phyloP scores from a whole-genome alignment of 2,113 vertebrate species.

The Glaucomys volans region DNA sequence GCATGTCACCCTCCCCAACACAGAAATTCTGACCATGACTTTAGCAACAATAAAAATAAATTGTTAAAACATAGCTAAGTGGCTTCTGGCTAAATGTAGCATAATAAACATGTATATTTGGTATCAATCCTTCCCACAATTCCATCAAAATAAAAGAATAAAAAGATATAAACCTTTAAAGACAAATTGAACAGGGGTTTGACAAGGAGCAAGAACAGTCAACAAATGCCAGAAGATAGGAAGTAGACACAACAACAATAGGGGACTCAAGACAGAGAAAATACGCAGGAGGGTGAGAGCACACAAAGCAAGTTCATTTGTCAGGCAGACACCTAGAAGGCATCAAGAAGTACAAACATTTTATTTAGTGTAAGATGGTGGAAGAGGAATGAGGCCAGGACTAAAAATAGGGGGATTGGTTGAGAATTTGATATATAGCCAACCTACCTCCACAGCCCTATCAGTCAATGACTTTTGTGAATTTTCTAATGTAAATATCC shows the following conservation, averaged over 20 bases:
- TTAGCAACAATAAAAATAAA: background rate
- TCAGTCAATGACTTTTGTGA: background rate
- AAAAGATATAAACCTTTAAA: background rate
- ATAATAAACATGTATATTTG: background rate
- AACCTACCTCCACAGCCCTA: background rate
- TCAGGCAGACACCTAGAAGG: background rate
- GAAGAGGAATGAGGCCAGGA: background rate
- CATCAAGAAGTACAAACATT: background rate
- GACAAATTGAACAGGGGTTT: background rate
- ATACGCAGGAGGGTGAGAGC: background rate
- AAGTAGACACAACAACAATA: background rate
- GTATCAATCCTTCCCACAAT: background rate
- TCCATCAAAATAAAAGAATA: conserved; percentile 10
- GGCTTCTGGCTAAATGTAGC: conserved; percentile 1
- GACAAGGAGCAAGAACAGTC: background rate
- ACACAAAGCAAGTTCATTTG: background rate
- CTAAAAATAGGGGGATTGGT: background rate
- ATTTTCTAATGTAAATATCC: background rate
- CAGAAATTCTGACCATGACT: background rate
- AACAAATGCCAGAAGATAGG: background rate
- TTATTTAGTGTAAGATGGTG: background rate
- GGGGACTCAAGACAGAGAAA: background rate
- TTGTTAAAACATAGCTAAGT: background rate
- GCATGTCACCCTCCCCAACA: background rate
- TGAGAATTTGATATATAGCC: background rate